Conservation (phyloP, 2,113 vertebrate species). For the Polyodon spathula region DNA sequence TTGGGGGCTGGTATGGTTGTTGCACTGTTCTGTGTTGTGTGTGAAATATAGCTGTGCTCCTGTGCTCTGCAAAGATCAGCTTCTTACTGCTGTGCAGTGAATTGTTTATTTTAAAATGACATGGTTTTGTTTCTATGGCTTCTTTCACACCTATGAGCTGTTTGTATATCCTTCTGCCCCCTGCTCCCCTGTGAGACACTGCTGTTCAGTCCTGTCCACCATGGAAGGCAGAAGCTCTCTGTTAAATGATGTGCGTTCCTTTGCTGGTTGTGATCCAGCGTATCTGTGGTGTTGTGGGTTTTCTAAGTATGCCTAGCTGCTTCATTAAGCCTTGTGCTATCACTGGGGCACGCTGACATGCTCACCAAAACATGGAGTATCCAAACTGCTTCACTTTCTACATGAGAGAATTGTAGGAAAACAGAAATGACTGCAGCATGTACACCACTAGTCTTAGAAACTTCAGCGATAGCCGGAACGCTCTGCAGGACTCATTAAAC, state of each 20-base stretch:
- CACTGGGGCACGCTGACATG: neutral
- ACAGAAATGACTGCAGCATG: neutral
- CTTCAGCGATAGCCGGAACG: conserved; percentile 36
- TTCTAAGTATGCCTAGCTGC: neutral
- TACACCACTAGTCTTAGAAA: conserved; percentile 24
- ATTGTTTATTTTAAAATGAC: conserved; percentile 59
- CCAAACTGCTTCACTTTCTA: neutral
- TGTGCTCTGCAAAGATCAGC: conserved; percentile 56
- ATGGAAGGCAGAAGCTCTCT: too few species aligned
- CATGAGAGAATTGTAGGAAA: neutral
- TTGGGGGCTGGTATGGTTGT: conserved; percentile 35
- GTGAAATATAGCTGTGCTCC: conserved; percentile 53
- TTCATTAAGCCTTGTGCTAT: neutral
- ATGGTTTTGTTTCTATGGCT: conserved; percentile 65
- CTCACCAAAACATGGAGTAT: neutral
- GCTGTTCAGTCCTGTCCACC: too few species aligned
- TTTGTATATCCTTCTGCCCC: conserved; percentile 39
- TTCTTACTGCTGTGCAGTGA: conserved; percentile 74
- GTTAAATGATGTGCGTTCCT: neutral
- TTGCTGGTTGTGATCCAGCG: neutral
- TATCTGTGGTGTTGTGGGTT: neutral
- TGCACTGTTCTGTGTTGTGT: conserved; percentile 58
- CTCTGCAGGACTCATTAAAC: conserved; percentile 43
- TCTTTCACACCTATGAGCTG: conserved; percentile 61
- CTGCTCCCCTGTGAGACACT: too few species aligned